Evolutionary conservation across 1,140 invertebrate genomes (phyloP), one percentile per base, ranked within the genome.

Genomic region (Pseudomyrmex concolor): DNA sequence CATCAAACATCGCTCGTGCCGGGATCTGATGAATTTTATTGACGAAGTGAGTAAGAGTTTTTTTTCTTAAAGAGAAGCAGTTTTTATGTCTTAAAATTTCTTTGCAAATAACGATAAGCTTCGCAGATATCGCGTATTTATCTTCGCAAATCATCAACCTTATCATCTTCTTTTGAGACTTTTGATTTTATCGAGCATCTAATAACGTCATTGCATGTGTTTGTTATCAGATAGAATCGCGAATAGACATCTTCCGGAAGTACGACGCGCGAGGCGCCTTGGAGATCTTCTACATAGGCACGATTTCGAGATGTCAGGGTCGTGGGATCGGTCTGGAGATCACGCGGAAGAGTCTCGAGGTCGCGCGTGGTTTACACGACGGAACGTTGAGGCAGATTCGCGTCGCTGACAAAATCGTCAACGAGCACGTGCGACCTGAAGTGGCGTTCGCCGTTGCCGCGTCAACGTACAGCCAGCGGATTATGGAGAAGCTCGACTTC

Each of bases 1-100:
- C 2, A 94, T 94, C 59, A 94, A 93, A 54, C 94, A 94, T 17
- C 89, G 90, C 0, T 93, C 95, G n/a, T 94, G 95, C 15, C 89
- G 91, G 2, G 90, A 93, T 12, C 91, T 96, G 9, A 93, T 96
- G 89, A 87, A 95, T 73, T 95, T 95, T 86, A 95, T 96, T 94
- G 94, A 73, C 80, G 82, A 89, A 51, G 91, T 92, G 84, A 92
- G 90, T 88, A 62, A 19, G 68, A 59, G 43, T 48, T 59, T 60
- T 54, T 77, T 80, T 67, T 13, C 34, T 48, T 43, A 45, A 17
- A 66, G 51, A 66, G 25, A 25, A 25, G 25, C 25, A 25, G 25
- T 25, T 25, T 25, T 25, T 25, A 25, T 25, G 25, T 77, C 12
- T 77, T 64, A 34, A 77, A 64, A 57, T 59, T 67, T 48, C 51